Conservation (phyloP, 2,113 vertebrate genomes). For the Cyprinodon brontotheroides region DNA sequence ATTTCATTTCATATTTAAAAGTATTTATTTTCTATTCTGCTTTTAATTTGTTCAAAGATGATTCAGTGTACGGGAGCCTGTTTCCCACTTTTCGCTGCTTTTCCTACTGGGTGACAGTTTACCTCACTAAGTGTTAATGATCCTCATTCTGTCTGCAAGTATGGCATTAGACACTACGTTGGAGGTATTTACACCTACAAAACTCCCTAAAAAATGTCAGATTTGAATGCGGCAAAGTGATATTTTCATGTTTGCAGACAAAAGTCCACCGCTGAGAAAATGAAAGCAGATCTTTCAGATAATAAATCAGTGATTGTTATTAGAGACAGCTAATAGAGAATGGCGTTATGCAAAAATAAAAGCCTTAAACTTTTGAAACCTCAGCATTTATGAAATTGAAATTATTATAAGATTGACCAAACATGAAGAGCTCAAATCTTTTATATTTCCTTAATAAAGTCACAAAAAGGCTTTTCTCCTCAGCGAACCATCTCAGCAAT, state of each 20-base stretch:
- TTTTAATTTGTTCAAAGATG: conserved; percentile 33
- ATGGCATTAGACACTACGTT: neutral
- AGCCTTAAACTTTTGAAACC: neutral
- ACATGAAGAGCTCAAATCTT: neutral
- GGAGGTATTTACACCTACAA: neutral
- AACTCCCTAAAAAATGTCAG: neutral
- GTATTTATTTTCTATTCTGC: conserved; percentile 24
- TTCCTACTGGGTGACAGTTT: conserved; percentile 34
- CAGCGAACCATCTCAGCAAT: neutral
- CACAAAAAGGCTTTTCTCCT: neutral
- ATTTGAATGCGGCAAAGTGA: neutral
- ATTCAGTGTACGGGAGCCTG: conserved; percentile 36
- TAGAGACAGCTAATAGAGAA: neutral
- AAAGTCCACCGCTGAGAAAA: neutral
- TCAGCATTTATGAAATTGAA: neutral
- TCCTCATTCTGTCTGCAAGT: conserved; percentile 35
- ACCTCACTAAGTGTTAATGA: conserved; percentile 35
- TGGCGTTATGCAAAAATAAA: too few relatives aligned
- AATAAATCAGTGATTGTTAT: neutral
- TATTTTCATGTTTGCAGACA: neutral
- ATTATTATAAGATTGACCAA: neutral
- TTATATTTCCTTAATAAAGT: neutral
- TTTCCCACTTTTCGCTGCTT: conserved; percentile 42
- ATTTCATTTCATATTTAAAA: conserved; percentile 11
- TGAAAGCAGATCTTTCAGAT: neutral